Conservation (phyloP, 2,888 invertebrate species). For the Eubasilissa splendida region DNA sequence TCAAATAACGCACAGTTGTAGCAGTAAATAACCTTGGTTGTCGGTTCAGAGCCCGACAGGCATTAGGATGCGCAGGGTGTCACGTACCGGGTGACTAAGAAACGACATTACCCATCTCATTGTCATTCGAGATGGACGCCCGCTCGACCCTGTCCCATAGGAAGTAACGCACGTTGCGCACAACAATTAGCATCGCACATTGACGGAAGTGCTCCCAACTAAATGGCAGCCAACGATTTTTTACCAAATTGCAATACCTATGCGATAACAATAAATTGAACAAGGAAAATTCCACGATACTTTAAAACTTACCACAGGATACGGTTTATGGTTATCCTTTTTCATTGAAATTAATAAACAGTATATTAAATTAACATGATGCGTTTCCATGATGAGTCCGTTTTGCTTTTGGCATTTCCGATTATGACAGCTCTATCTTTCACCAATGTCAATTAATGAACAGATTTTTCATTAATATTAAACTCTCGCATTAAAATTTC, state of each 20-base stretch:
- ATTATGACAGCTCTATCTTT: too few species aligned
- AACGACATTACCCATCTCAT: slow-evolving; percentile 1
- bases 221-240: background rate
- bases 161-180: slow-evolving; percentile 3
- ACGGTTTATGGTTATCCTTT: too few species aligned
- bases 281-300: background rate
- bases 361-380: too few species aligned
- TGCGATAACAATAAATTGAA: background rate
- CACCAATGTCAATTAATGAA: too few species aligned
- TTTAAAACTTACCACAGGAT: too few species aligned
- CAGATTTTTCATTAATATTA: too few species aligned
- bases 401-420: too few species aligned
- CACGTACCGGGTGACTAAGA: slow-evolving; percentile 16
- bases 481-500: too few species aligned
- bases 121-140: slow-evolving; percentile 8
- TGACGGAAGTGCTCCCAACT: slow-evolving; percentile 9
- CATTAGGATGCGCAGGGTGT: slow-evolving; percentile 17
- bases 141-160: slow-evolving; percentile 23
- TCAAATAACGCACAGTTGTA: too few species aligned
- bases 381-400: too few species aligned
- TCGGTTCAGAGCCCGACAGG: slow-evolving; percentile 1
- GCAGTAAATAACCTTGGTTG: slow-evolving; percentile 1
- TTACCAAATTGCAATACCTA: background rate
- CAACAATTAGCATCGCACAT: slow-evolving; percentile 24
- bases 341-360: too few species aligned